Percentiles rank a stretch among this genome's conserved stretches.
Conservation (phyloP, 2,888 invertebrate genomes). For the Harmothoe impar region DNA sequence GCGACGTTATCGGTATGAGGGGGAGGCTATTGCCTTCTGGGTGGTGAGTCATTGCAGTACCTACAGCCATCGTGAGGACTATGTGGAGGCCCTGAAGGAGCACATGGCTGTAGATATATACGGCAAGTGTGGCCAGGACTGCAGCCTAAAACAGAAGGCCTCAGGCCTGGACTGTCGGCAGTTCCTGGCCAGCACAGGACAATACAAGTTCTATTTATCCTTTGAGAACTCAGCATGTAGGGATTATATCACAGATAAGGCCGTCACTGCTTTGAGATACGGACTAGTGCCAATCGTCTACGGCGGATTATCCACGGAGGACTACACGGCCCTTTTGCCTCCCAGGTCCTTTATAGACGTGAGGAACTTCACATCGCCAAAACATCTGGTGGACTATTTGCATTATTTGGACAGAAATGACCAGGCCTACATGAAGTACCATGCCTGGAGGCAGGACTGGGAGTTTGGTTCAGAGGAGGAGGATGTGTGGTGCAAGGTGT, state of each 20-base stretch:
- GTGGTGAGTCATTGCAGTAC: background rate
- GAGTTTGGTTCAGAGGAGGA: background rate
- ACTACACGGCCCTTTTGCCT: background rate
- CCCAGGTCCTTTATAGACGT: background rate
- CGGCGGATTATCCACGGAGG: background rate
- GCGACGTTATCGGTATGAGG: background rate
- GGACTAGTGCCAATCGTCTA: background rate
- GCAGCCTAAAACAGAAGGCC: background rate
- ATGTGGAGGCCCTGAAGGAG: background rate
- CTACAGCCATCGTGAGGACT: background rate
- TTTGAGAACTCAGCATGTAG: constrained; percentile 9
- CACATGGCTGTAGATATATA: background rate
- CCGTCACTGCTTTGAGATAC: background rate
- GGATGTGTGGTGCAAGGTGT: background rate
- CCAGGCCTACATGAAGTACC: background rate
- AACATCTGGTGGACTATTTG: background rate
- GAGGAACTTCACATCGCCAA: background rate
- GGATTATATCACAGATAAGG: background rate
- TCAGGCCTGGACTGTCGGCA: background rate
- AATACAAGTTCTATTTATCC: background rate
- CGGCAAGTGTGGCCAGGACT: background rate
- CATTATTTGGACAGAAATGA: background rate
- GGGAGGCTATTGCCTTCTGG: background rate
- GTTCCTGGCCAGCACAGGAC: background rate
- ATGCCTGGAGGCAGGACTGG: background rate